Percentiles rank a stretch among this genome's conserved stretches.
phyloP scores from a whole-genome alignment of 2,888 invertebrate species.

The Chironomus tentans region DNA sequence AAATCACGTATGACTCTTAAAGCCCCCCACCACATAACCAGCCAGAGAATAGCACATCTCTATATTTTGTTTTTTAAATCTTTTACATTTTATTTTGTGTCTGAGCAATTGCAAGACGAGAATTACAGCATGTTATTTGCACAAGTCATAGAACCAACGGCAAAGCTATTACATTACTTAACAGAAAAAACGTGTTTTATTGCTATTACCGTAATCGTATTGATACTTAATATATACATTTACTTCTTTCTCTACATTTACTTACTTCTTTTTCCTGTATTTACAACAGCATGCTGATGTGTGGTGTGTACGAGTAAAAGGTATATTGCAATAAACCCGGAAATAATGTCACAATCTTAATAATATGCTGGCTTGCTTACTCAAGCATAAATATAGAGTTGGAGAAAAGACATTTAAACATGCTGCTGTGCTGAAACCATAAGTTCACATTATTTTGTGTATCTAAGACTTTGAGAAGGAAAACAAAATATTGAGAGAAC shows the following conservation, averaged over 20 bases:
- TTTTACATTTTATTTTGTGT: no score
- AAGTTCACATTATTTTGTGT: no score
- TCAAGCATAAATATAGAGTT: background rate
- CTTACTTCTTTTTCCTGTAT: no score
- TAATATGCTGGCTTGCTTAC: background rate
- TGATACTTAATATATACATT: background rate
- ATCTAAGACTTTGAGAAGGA: background rate
- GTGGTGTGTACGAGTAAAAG: background rate
- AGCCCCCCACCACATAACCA: background rate
- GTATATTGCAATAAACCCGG: constrained; percentile 9
- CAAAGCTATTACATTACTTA: background rate
- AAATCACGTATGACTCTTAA: constrained; percentile 19
- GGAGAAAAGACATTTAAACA: background rate
- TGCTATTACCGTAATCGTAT: background rate
- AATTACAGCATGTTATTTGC: background rate
- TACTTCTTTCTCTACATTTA: no score
- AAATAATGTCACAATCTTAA: constrained; percentile 11
- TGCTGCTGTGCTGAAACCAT: no score
- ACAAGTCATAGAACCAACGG: constrained; percentile 2
- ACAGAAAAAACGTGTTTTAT: constrained; percentile 13
- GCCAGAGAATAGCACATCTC: no score
- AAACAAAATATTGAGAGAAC: background rate
- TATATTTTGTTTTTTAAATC: background rate
- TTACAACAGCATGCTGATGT: background rate
- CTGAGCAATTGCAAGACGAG: background rate